phyloP scores from a whole-genome alignment of 2,888 invertebrate species.

The Brachylomia viminalis region DNA sequence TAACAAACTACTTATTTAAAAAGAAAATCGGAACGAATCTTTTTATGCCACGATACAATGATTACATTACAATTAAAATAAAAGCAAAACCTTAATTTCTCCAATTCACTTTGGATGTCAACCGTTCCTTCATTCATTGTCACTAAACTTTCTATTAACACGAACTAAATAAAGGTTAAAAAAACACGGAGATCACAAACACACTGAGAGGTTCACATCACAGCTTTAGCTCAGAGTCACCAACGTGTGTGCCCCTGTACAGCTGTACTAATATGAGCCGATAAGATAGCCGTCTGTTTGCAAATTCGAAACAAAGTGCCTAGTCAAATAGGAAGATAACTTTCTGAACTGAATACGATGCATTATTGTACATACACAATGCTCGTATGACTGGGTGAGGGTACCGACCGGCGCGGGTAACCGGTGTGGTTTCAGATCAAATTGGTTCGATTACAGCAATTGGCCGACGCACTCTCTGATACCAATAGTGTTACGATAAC shows the following conservation, averaged over 20 bases:
- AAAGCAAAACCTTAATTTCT: slow-evolving; percentile 80
- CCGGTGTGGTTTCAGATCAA: slow-evolving; percentile 72
- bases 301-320: slow-evolving; percentile 80
- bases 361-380: slow-evolving; percentile 71
- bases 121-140: slow-evolving; percentile 81
- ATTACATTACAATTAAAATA: slow-evolving; percentile 23
- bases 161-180: slow-evolving; percentile 54
- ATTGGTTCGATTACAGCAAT: slow-evolving; percentile 82
- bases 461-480: slow-evolving; percentile 72
- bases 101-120: slow-evolving; percentile 81
- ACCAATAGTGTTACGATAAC: slow-evolving; percentile 65
- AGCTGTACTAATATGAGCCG: slow-evolving; percentile 80
- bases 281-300: slow-evolving; percentile 86
- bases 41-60: slow-evolving; percentile 4
- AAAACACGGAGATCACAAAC: slow-evolving; percentile 65
- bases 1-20: not conserved
- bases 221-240: slow-evolving; percentile 69
- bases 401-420: slow-evolving; percentile 66
- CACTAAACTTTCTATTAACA: slow-evolving; percentile 47
- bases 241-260: slow-evolving; percentile 76
- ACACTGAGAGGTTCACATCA: slow-evolving; percentile 75
- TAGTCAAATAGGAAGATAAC: slow-evolving; percentile 77
- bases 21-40: not conserved
- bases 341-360: slow-evolving; percentile 68
- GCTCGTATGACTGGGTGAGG: slow-evolving; percentile 64